Evolutionary conservation across 2,888 invertebrate species (phyloP).

Genomic region (Ditula angustiorana): DNA sequence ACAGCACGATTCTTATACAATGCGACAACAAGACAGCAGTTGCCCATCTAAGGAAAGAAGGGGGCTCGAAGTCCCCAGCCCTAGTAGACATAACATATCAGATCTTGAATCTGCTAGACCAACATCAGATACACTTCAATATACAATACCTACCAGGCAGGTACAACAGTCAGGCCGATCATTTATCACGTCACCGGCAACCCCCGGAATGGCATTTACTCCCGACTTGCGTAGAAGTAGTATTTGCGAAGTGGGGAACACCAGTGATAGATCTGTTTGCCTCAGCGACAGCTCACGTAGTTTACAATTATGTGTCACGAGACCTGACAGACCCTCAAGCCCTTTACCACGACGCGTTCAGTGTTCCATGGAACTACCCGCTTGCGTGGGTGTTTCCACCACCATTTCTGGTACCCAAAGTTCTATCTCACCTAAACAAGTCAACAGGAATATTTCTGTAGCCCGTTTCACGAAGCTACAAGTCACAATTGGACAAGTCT

Average conservation of each 20-base stretch:
- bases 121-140: slow-evolving; percentile 37
- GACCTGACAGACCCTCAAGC: slow-evolving; percentile 41
- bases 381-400: slow-evolving; percentile 30
- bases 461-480: too few species aligned
- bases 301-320: slow-evolving; percentile 53
- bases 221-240: slow-evolving; percentile 24
- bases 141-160: slow-evolving; percentile 45
- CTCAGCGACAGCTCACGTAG: slow-evolving; percentile 41
- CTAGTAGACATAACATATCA: neutral
- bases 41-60: slow-evolving; percentile 1
- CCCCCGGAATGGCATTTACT: slow-evolving; percentile 47
- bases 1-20: slow-evolving; percentile 6
- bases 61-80: neutral
- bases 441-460: slow-evolving; percentile 34
- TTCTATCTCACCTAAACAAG: slow-evolving; percentile 20
- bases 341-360: slow-evolving; percentile 28
- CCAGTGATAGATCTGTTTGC: slow-evolving; percentile 41
- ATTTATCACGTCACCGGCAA: slow-evolving; percentile 40
- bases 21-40: slow-evolving; percentile 10
- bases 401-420: slow-evolving; percentile 16
- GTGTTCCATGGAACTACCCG: slow-evolving; percentile 14
- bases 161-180: slow-evolving; percentile 47
- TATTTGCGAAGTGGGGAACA: slow-evolving; percentile 37
- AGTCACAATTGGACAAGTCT: too few species aligned
- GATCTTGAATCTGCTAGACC: neutral